A percentile compares a stretch with the other conserved stretches of the same genome.
Conservation (phyloP, 2,888 invertebrate species). For the Hirtodrosophila duncani region DNA sequence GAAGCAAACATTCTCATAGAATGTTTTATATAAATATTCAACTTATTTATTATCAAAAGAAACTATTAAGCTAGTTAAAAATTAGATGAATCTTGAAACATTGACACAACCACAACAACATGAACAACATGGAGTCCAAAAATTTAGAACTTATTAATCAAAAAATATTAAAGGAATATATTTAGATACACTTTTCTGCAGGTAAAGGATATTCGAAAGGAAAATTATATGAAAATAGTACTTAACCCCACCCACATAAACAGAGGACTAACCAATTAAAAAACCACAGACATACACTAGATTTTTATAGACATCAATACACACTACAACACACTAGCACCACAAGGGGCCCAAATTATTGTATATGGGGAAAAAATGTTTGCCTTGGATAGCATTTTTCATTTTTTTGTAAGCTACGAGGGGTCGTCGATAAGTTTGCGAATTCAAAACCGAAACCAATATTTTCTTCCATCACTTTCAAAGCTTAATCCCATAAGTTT, state of each 20-base stretch:
- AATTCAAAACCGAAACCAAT: too few relatives aligned
- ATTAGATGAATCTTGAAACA: conserved; percentile 68
- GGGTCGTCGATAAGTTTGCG: not conserved
- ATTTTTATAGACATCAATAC: conserved; percentile 51
- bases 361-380: conserved; percentile 17
- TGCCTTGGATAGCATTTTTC: too few relatives aligned
- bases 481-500: too few relatives aligned
- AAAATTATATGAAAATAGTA: conserved; percentile 29
- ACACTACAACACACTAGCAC: conserved; percentile 6
- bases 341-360: conserved; percentile 55
- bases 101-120: conserved; percentile 39
- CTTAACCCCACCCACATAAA: conserved; percentile 54
- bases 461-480: too few relatives aligned
- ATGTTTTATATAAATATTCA: conserved; percentile 51
- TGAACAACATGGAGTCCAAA: conserved; percentile 57
- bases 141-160: conserved; percentile 73
- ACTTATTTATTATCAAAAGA: conserved; percentile 46
- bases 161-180: too few relatives aligned
- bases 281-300: conserved; percentile 61
- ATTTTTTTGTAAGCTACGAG: not conserved
- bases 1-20: conserved; percentile 61
- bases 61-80: conserved; percentile 56
- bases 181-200: conserved; percentile 73
- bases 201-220: conserved; percentile 36
- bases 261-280: conserved; percentile 65